Conservation (phyloP, 2,888 invertebrate genomes). For the Apamea sordens region DNA sequence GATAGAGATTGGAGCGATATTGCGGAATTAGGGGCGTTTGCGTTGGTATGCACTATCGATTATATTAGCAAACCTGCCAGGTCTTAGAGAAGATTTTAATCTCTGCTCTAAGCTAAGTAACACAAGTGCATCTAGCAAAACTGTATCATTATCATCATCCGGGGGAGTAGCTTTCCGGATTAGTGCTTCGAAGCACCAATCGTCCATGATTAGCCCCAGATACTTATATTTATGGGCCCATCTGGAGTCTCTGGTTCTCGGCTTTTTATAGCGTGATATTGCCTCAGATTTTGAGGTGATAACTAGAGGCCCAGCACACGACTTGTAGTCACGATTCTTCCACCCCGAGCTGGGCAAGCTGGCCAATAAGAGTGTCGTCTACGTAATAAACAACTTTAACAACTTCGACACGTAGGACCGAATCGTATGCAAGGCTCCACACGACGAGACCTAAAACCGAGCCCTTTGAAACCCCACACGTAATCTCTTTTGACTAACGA, state of each 20-base stretch:
- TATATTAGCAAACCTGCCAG: not conserved
- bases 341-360: too few relatives aligned
- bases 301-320: not conserved
- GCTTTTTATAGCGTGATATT: not conserved
- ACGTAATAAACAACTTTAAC: not conserved
- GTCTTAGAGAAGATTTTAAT: not conserved
- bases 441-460: not conserved
- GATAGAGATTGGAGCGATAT: conserved; percentile 9
- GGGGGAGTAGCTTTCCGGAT: too few relatives aligned
- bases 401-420: not conserved
- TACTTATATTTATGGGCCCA: not conserved
- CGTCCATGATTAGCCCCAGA: too few relatives aligned
- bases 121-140: not conserved
- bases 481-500: not conserved
- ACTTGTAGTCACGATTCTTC: not conserved
- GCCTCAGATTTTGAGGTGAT: not conserved
- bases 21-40: conserved; percentile 4
- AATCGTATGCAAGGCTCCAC: not conserved
- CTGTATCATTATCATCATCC: not conserved
- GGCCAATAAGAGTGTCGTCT: too few relatives aligned
- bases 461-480: not conserved
- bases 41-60: conserved; percentile 6
- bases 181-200: not conserved
- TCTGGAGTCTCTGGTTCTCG: not conserved
- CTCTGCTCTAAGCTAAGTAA: not conserved